phyloP scores from a whole-genome alignment of 2,797 vertebrate genomes.

The Loriculus beryllinus region DNA sequence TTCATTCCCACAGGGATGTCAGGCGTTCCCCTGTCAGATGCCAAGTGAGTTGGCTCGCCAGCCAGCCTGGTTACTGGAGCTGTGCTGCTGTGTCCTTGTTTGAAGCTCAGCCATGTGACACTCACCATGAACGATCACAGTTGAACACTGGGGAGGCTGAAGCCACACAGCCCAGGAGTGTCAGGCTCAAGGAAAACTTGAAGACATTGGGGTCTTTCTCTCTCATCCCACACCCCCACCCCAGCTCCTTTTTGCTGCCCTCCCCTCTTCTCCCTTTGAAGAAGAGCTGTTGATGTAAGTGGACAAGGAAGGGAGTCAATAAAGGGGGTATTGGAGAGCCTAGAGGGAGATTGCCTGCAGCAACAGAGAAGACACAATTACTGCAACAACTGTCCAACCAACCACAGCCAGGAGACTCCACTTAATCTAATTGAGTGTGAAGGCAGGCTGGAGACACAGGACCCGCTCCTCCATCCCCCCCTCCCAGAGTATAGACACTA shows the following conservation, averaged over 20 bases:
- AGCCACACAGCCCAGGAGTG: neutral
- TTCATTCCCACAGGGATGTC: neutral
- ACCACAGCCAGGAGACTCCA: slow-evolving; percentile 77
- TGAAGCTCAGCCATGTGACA: neutral
- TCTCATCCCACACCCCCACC: neutral
- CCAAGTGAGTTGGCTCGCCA: neutral
- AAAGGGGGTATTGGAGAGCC: slow-evolving; percentile 39
- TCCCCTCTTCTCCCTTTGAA: neutral
- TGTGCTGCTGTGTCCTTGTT: neutral
- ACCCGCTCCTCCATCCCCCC: slow-evolving; percentile 65
- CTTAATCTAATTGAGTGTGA: slow-evolving; percentile 87
- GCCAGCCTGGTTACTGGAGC: neutral
- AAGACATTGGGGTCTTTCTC: neutral
- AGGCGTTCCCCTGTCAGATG: neutral
- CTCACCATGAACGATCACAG: neutral
- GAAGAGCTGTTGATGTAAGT: slow-evolving; percentile 58
- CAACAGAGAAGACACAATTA: slow-evolving; percentile 74
- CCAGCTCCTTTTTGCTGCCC: neutral
- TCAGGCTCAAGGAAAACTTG: neutral
- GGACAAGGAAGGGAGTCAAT: slow-evolving; percentile 63
- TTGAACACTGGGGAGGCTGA: neutral
- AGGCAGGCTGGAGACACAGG: slow-evolving; percentile 82
- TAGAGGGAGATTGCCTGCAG: slow-evolving; percentile 69
- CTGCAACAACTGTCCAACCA: slow-evolving; percentile 75
- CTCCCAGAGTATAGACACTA: slow-evolving; percentile 78